A percentile compares a stretch with the other conserved stretches of the same genome.
Evolutionary conservation across 2,797 vertebrate species (phyloP).

Genomic region (Chromis chromis): DNA sequence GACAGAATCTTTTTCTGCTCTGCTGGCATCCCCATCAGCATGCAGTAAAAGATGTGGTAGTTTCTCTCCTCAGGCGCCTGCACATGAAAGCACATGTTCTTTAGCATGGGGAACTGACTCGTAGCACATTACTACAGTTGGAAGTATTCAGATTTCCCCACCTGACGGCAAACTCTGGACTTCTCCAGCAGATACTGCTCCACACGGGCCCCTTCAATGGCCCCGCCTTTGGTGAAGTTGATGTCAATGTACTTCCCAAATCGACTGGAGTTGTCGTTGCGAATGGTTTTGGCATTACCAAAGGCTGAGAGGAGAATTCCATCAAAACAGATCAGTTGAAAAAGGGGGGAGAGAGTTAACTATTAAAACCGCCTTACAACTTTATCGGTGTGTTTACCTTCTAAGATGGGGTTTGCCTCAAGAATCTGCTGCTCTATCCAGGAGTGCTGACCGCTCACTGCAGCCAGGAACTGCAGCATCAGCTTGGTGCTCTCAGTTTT

Average conservation of each 20-base stretch:
- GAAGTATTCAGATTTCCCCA: slow-evolving; percentile 57
- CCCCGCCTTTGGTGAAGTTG: slow-evolving; percentile 87
- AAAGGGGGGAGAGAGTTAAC: background rate
- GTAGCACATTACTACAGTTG: background rate
- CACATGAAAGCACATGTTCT: background rate
- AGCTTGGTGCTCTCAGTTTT: slow-evolving; percentile 97
- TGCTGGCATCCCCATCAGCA: slow-evolving; percentile 92
- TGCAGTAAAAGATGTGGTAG: slow-evolving; percentile 98
- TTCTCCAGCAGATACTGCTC: slow-evolving; percentile 98
- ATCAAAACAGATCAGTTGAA: background rate
- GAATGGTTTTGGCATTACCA: slow-evolving; percentile 96
- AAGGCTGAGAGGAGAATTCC: slow-evolving; percentile 85
- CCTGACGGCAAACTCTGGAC: slow-evolving; percentile 96
- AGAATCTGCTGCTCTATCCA: slow-evolving; percentile 98
- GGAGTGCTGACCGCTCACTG: slow-evolving; percentile 93
- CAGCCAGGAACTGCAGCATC: slow-evolving; percentile 94
- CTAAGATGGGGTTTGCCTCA: slow-evolving; percentile 95
- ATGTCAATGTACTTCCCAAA: slow-evolving; percentile 98
- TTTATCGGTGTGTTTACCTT: slow-evolving; percentile 83
- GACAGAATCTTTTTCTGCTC: slow-evolving; percentile 93
- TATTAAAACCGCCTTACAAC: no score
- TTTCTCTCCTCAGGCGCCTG: slow-evolving; percentile 94
- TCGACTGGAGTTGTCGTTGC: slow-evolving; percentile 97
- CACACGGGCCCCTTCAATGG: slow-evolving; percentile 92
- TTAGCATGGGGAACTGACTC: slow-evolving; percentile 10